phyloP scores from a whole-genome alignment of 2,113 vertebrate genomes.

The Mus musculus region DNA sequence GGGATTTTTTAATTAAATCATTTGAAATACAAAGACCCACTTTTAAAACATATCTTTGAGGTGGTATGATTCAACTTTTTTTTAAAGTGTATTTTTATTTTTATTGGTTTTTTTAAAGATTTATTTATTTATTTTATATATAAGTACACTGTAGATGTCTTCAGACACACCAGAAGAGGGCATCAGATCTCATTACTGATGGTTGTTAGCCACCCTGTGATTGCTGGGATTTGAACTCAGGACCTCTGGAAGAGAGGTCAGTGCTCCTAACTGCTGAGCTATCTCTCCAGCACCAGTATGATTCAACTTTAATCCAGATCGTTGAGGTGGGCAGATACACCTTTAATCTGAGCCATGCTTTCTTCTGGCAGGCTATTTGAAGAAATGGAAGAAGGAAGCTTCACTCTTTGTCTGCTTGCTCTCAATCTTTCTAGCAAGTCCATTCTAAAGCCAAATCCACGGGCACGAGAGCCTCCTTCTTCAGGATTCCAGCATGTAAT shows the following conservation, averaged over 20 bases:
- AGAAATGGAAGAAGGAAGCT: not conserved
- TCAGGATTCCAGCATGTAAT: not conserved
- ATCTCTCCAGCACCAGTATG: no score
- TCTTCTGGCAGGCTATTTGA: not conserved
- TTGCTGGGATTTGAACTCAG: no score
- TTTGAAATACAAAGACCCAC: not conserved
- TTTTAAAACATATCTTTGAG: not conserved
- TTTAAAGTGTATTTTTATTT: no score
- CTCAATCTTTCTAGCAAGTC: not conserved
- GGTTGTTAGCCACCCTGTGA: no score
- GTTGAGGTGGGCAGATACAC: not conserved
- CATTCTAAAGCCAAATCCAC: not conserved
- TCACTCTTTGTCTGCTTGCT: not conserved
- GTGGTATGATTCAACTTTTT: not conserved
- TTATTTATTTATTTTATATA: no score
- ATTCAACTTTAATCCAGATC: no score
- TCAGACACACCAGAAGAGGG: no score
- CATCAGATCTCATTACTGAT: no score
- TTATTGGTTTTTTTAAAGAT: no score
- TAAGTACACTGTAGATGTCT: no score
- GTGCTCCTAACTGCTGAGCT: no score
- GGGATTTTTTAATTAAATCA: not conserved
- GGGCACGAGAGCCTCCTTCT: not conserved
- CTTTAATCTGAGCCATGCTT: not conserved
- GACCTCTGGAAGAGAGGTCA: no score